Conservation (phyloP, 2,113 vertebrate species). For the Poeciliopsis prolifica region DNA sequence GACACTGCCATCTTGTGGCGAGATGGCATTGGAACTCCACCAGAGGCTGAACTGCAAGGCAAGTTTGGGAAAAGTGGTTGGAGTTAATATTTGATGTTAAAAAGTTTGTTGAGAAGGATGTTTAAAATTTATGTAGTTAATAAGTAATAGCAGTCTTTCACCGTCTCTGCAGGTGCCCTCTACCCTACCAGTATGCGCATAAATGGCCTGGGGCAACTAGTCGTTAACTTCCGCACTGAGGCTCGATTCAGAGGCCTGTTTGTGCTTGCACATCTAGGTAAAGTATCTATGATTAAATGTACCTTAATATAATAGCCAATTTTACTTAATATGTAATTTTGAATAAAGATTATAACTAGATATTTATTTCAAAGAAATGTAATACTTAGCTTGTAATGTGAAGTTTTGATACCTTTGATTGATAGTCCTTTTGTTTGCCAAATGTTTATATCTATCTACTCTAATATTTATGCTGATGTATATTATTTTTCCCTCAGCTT, state of each 20-base stretch:
- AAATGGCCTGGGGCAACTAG: constrained; percentile 86
- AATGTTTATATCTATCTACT: neutral
- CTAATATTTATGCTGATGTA: neutral
- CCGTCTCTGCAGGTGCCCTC: constrained; percentile 84
- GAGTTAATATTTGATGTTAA: neutral
- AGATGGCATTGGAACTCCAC: constrained; percentile 91
- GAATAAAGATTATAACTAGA: neutral
- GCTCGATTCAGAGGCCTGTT: constrained; percentile 92
- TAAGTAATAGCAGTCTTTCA: neutral
- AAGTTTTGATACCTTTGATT: too few species aligned
- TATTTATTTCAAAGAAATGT: too few species aligned
- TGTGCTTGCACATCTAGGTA: constrained; percentile 84
- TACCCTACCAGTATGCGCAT: constrained; percentile 97
- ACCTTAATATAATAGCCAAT: neutral
- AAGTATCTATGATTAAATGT: neutral
- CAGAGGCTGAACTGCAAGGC: constrained; percentile 93
- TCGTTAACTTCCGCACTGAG: constrained; percentile 94
- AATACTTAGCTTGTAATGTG: too few species aligned
- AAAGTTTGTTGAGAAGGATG: neutral
- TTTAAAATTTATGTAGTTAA: neutral
- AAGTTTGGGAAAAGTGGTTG: constrained; percentile 17
- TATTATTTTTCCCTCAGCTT: constrained; percentile 73
- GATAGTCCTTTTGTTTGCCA: neutral
- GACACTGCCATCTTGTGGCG: constrained; percentile 98
- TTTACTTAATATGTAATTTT: neutral